phyloP scores from a whole-genome alignment of 2,113 vertebrate species.

The Sula dactylatra region DNA sequence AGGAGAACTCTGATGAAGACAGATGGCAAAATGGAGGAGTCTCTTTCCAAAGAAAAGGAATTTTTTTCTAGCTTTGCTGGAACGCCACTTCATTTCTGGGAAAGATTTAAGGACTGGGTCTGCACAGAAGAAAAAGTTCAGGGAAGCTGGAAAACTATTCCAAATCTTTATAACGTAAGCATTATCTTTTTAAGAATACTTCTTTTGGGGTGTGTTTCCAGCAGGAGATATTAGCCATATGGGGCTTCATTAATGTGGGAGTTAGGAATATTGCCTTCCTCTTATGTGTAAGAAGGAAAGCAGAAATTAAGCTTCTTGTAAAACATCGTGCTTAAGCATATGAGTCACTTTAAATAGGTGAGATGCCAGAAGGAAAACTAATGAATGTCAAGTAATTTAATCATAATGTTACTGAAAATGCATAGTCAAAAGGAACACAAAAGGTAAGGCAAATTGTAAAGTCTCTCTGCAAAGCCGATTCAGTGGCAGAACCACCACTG shows the following conservation, averaged over 20 bases:
- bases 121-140: background rate
- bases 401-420: background rate
- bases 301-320: background rate
- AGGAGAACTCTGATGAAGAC: background rate
- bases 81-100: background rate
- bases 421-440: background rate
- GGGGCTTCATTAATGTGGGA: background rate
- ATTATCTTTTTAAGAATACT: background rate
- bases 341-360: background rate
- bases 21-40: slow-evolving; percentile 21
- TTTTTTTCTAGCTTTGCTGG: background rate
- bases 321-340: background rate
- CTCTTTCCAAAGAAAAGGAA: background rate
- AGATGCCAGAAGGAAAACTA: background rate
- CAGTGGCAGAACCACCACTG: background rate
- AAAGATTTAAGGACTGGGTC: background rate
- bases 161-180: background rate
- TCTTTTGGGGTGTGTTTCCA: background rate
- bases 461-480: background rate
- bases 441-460: background rate
- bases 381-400: background rate
- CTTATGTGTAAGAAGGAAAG: background rate
- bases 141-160: background rate
- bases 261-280: background rate
- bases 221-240: background rate